Conservation (phyloP, 2,113 vertebrate genomes). For the Suricata suricatta region DNA sequence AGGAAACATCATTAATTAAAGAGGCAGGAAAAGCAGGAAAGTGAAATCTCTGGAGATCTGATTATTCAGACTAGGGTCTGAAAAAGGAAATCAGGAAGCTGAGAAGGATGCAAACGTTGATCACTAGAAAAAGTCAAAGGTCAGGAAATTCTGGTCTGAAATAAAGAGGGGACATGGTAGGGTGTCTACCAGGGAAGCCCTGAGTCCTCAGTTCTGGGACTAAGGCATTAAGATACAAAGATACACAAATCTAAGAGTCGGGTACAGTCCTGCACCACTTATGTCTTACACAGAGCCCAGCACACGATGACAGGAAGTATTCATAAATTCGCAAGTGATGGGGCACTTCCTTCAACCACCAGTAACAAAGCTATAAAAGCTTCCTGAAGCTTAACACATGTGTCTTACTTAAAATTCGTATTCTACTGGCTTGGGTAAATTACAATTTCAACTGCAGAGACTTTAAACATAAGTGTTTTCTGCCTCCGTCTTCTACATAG, state of each 20-base stretch:
- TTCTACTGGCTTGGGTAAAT: background rate
- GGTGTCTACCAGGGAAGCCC: background rate
- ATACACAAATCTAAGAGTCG: background rate
- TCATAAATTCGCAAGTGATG: conserved; percentile 26
- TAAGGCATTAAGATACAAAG: background rate
- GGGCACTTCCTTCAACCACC: background rate
- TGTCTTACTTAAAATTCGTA: conserved; percentile 39
- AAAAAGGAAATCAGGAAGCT: conserved; percentile 49
- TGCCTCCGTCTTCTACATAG: background rate
- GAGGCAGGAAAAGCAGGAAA: conserved; percentile 20
- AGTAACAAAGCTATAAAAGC: background rate
- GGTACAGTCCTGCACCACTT: background rate
- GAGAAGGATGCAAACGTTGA: conserved; percentile 21
- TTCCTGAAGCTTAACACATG: conserved; percentile 11
- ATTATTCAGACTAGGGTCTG: conserved; percentile 29
- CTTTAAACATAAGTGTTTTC: conserved; percentile 20
- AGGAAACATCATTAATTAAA: conserved; percentile 50
- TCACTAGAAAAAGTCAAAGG: conserved; percentile 50
- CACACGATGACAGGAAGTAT: background rate
- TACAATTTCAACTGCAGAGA: conserved; percentile 43
- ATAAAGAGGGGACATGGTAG: background rate
- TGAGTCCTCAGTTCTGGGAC: background rate
- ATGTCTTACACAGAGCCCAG: background rate
- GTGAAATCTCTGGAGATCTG: conserved; percentile 19
- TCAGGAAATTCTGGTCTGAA: background rate